Evolutionary conservation across 2,888 invertebrate species (phyloP).

Genomic region (Agonopterix alstromeriana): DNA sequence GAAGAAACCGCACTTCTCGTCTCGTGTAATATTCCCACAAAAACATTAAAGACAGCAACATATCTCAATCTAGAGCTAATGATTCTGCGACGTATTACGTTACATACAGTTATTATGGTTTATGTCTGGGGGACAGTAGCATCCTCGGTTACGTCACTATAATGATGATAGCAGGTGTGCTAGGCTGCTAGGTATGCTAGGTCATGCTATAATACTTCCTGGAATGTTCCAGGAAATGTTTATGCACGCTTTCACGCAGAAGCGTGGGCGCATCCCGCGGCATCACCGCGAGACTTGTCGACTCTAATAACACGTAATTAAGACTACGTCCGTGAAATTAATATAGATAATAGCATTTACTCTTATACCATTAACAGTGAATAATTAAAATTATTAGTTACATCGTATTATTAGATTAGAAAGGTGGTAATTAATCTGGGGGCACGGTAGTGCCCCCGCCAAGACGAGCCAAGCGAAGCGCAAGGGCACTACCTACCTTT

Average conservation of each 20-base stretch:
- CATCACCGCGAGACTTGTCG: conserved; percentile 8
- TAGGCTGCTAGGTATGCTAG: conserved; percentile 26
- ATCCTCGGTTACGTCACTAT: conserved; percentile 29
- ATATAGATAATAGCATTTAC: conserved; percentile 4
- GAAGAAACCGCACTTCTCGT: too few species aligned
- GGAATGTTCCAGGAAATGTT: conserved; percentile 38
- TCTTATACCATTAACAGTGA: neutral
- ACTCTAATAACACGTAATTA: conserved; percentile 13
- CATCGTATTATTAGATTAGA: too few species aligned
- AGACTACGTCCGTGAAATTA: conserved; percentile 7
- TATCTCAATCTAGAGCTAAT: conserved; percentile 13
- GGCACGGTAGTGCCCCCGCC: too few species aligned
- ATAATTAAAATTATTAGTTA: neutral
- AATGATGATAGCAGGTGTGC: conserved; percentile 37
- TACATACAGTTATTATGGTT: conserved; percentile 2
- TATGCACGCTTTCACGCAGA: conserved; percentile 38
- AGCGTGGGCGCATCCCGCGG: conserved; percentile 14
- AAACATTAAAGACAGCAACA: conserved; percentile 1
- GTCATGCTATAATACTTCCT: conserved; percentile 42
- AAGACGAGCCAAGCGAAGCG: too few species aligned
- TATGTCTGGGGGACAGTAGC: conserved; percentile 19
- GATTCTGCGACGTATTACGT: conserved; percentile 12
- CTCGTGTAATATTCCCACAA: conserved; percentile 7
- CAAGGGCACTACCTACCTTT: too few species aligned
- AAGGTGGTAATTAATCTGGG: too few species aligned